Conservation (phyloP, 2,113 vertebrate genomes). For the Sinocyclocheilus maitianheensis region DNA sequence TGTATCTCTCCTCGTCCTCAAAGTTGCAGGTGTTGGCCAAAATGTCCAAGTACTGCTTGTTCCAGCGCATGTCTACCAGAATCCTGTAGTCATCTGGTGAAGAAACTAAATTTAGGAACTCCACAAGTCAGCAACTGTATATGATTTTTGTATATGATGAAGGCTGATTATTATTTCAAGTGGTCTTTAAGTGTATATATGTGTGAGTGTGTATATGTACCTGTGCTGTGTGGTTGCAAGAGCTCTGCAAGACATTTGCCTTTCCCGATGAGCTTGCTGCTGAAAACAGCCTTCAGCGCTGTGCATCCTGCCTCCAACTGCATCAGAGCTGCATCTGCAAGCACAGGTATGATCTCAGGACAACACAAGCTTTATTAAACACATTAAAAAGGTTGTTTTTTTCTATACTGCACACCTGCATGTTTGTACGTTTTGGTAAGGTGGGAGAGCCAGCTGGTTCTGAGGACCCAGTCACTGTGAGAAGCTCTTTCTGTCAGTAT, state of each 20-base stretch:
- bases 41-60: constrained; percentile 91
- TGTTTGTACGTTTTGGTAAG: constrained; percentile 80
- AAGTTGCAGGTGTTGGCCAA: constrained; percentile 87
- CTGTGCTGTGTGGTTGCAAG: constrained; percentile 85
- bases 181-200: background rate
- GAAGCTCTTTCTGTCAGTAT: constrained; percentile 86
- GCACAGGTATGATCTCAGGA: background rate
- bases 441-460: constrained; percentile 90
- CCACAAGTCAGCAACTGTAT: background rate
- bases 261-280: constrained; percentile 82
- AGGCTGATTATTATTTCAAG: background rate
- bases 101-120: background rate
- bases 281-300: constrained; percentile 85
- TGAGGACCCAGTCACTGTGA: constrained; percentile 90
- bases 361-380: background rate
- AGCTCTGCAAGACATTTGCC: constrained; percentile 85
- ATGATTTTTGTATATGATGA: background rate
- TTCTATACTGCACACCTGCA: constrained; percentile 60
- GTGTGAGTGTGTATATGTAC: constrained; percentile 61
- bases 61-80: constrained; percentile 94
- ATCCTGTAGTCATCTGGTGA: constrained; percentile 87
- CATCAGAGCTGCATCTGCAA: constrained; percentile 76
- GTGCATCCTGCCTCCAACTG: constrained; percentile 86
- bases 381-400: background rate
- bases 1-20: constrained; percentile 83